Conservation (phyloP, 2,113 vertebrate genomes). For the Oryzias woworae region DNA sequence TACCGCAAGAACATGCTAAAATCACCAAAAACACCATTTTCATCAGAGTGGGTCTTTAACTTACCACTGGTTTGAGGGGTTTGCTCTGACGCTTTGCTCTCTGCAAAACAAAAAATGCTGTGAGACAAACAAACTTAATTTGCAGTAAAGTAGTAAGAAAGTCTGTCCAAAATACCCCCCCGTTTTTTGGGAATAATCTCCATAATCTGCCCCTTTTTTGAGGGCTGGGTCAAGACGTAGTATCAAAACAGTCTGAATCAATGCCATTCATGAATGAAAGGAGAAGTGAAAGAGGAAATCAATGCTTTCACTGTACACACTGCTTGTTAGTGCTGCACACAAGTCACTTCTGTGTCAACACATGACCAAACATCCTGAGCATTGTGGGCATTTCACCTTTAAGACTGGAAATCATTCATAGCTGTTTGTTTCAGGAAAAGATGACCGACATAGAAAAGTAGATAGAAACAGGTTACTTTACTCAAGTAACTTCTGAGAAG, state of each 20-base stretch:
- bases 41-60: slow-evolving; percentile 12
- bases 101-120: slow-evolving; percentile 64
- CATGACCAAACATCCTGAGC: slow-evolving; percentile 66
- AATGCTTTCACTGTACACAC: slow-evolving; percentile 67
- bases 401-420: slow-evolving; percentile 25
- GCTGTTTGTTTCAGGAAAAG: too few species aligned
- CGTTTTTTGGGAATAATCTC: slow-evolving; percentile 22
- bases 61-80: slow-evolving; percentile 72
- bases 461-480: too few species aligned
- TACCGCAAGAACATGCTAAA: too few species aligned
- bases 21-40: too few species aligned
- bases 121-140: background rate
- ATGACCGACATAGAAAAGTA: too few species aligned
- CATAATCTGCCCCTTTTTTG: slow-evolving; percentile 33
- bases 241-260: slow-evolving; percentile 74
- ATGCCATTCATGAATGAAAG: slow-evolving; percentile 72
- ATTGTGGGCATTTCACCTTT: slow-evolving; percentile 38
- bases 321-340: slow-evolving; percentile 50
- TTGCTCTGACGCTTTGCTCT: slow-evolving; percentile 74
- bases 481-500: too few species aligned
- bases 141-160: background rate
- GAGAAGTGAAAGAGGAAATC: slow-evolving; percentile 67
- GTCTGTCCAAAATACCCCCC: slow-evolving; percentile 3
- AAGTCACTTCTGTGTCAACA: slow-evolving; percentile 71
- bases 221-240: slow-evolving; percentile 30